Percentiles rank a stretch among this genome's conserved stretches.
Conservation (phyloP, 1,140 invertebrate genomes). For the Uloborus diversus region DNA sequence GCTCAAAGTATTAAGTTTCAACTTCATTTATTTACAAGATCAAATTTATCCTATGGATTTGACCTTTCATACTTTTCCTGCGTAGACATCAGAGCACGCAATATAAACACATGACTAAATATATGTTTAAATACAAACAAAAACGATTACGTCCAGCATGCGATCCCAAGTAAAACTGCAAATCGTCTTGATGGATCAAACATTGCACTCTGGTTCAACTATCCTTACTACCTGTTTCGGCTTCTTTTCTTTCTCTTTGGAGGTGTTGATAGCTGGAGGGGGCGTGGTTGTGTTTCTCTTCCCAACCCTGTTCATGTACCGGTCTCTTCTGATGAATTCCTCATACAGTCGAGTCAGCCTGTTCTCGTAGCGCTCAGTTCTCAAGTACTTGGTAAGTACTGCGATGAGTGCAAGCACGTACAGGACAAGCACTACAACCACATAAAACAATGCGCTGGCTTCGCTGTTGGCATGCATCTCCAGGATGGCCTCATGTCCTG, state of each 20-base stretch:
- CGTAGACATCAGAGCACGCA: too few species aligned
- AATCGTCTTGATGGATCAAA: too few species aligned
- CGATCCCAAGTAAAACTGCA: too few species aligned
- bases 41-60: too few species aligned
- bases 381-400: conserved; percentile 51
- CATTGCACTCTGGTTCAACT: neutral
- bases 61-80: too few species aligned
- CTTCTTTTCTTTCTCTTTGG: neutral
- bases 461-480: conserved; percentile 58
- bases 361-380: conserved; percentile 53
- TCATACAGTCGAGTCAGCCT: conserved; percentile 51
- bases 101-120: too few species aligned
- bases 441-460: conserved; percentile 55
- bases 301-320: conserved; percentile 27
- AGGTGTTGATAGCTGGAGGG: neutral
- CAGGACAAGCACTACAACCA: conserved; percentile 57
- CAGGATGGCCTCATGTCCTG: conserved; percentile 46
- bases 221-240: neutral
- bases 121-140: too few species aligned
- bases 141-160: too few species aligned
- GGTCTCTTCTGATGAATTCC: conserved; percentile 47
- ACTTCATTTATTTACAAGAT: too few species aligned
- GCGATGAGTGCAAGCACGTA: conserved; percentile 51
- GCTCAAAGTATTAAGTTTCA: too few species aligned
- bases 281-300: neutral